Percentiles rank a stretch among this genome's conserved stretches.
Conservation (phyloP, 2,888 invertebrate species). For the Doris montereyensis region DNA sequence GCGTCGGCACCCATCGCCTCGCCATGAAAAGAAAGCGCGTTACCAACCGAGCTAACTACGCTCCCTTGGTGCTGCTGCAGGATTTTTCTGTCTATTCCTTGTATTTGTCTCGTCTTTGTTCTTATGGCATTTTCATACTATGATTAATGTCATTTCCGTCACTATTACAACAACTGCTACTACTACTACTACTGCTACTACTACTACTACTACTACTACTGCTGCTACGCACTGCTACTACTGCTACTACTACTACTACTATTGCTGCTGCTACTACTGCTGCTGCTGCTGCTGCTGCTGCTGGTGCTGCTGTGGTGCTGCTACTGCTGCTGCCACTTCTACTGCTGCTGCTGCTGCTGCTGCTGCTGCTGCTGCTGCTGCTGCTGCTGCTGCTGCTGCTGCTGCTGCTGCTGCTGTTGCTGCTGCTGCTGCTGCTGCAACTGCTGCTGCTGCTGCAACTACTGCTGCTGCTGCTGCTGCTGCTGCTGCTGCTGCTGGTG, state of each 20-base stretch:
- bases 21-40: too few relatives aligned
- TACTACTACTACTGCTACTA: conserved; percentile 10
- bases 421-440: not conserved
- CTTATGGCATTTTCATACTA: too few relatives aligned
- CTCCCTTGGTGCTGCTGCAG: too few relatives aligned
- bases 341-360: not conserved
- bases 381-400: not conserved
- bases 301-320: not conserved
- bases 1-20: too few relatives aligned
- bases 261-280: not conserved
- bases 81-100: too few relatives aligned
- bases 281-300: not conserved
- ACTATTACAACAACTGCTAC: not conserved
- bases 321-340: not conserved
- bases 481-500: not conserved
- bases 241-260: not conserved
- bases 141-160: not conserved
- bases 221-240: not conserved
- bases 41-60: too few relatives aligned
- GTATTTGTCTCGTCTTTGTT: too few relatives aligned
- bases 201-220: conserved; percentile 5
- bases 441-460: not conserved
- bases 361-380: not conserved
- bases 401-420: not conserved
- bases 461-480: not conserved